phyloP scores from a whole-genome alignment of 1,140 invertebrate genomes.

The Apocrypta bakeri region DNA sequence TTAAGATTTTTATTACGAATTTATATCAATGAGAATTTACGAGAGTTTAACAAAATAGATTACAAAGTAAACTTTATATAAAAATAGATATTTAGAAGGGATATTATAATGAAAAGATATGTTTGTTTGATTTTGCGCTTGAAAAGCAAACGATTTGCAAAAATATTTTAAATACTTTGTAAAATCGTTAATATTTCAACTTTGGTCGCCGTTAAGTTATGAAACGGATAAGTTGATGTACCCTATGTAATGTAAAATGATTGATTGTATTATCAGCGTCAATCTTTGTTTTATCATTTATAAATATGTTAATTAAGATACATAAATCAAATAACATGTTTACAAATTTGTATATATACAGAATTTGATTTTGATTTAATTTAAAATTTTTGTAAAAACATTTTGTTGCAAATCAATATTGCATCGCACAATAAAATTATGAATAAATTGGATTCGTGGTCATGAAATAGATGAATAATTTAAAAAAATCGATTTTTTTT shows the following conservation, averaged over 20 bases:
- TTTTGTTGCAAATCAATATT: neutral
- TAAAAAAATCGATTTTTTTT: neutral
- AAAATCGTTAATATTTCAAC: neutral
- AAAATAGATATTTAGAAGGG: neutral
- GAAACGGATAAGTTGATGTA: neutral
- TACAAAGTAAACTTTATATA: conserved; percentile 14
- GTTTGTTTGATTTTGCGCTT: too few relatives aligned
- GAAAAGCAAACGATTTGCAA: neutral
- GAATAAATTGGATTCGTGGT: neutral
- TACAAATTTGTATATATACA: neutral
- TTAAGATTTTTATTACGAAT: conserved; percentile 44
- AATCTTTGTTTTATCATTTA: neutral
- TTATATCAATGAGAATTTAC: conserved; percentile 37
- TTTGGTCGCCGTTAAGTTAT: neutral
- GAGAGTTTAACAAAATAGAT: conserved; percentile 36
- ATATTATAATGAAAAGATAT: neutral
- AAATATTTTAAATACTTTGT: neutral
- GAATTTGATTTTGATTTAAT: conserved; percentile 5
- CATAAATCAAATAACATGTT: neutral
- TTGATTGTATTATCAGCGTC: neutral
- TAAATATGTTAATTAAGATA: neutral
- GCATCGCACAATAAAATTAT: neutral
- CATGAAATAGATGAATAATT: neutral
- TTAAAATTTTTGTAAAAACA: conserved; percentile 1
- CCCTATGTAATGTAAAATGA: neutral